These are phyloP conservation scores for Ptychodera flava DNA, from an alignment of 35 echinoderm and acorn worm genomes.

Conservation along the genomic window DNA sequence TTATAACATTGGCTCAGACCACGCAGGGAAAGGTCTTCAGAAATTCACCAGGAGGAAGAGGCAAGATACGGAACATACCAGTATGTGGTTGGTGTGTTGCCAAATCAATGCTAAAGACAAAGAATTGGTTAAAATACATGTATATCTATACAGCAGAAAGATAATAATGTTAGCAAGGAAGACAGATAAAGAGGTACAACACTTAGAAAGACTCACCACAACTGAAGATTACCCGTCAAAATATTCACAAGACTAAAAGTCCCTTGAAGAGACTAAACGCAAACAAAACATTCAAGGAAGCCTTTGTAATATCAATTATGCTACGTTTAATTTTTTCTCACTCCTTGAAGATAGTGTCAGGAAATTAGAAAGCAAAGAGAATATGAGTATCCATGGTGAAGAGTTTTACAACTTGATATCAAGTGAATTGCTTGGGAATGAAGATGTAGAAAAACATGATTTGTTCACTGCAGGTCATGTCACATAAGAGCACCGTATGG, in stretches of 20 bases:
- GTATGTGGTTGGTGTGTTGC: background rate
- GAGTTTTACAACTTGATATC: background rate
- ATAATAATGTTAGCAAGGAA: background rate
- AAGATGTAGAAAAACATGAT: background rate
- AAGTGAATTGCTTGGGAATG: background rate
- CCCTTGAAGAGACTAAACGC: background rate
- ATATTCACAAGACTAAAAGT: background rate
- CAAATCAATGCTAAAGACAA: background rate
- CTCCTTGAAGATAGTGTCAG: background rate
- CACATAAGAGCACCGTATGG: background rate
- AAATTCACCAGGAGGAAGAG: background rate
- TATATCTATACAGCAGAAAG: background rate
- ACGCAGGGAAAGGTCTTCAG: background rate
- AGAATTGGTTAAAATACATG: background rate
- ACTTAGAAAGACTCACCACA: background rate
- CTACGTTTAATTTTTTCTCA: background rate
- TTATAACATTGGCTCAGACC: background rate
- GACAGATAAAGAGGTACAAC: background rate
- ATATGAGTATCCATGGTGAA: background rate
- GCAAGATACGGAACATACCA: background rate
- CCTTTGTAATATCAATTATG: background rate
- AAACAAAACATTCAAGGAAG: background rate
- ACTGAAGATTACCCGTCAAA: background rate
- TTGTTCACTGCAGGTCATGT: background rate
- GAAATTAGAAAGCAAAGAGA: background rate